Evolutionary conservation across 2,113 vertebrate species (phyloP), one percentile per base, ranked within the genome.

Genomic region (Trochalopteron elliotii): DNA sequence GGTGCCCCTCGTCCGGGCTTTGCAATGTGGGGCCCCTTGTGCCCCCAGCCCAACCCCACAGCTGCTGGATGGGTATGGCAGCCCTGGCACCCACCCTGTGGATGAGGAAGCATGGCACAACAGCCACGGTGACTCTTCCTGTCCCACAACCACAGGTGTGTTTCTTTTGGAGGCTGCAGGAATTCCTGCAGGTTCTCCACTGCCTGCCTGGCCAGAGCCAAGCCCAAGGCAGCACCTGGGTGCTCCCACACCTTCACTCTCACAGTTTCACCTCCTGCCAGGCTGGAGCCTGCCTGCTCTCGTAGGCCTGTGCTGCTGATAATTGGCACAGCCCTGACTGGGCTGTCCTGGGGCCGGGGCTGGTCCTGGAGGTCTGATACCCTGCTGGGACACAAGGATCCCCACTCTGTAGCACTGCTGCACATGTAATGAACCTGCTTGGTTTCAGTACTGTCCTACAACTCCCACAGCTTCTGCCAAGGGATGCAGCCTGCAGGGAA

Each of bases 1-100:
- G 44, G 30, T 27, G 47, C 35, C 59, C 57, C 42, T 65, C 0
- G 0, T 47, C 40, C 3, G 0, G 21, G 50, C 14, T 2, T 10
- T 7, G 39, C 1, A 3, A 28, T 8, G 42, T 4, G 11, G 56
- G 60, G 33, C 28, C 71, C 12, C 19, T 12, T 2, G 2, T 44
- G 56, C 13, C 64, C 74, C 61, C 60, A 82, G 83, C 60, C 59
- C 21, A 45, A 45, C 8, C 22, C 64, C 10, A 2, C 11, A 11
- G 18, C 47, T 12, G 24, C 27, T 8, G 61, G 76, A 5, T 31
- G 50, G 40, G 61, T 5, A 17, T 0, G 6, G 84, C 55, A 89
- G 50, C 22, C 52, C 47, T 3, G 0, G 57, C 8, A 1, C 20
- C 6, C 60, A 67, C 9, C 13, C 59, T 25, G 12, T 4, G 28